A percentile compares a stretch with the other conserved stretches of the same genome.
phyloP scores from a whole-genome alignment of 2,797 vertebrate genomes.

The Acanthurus tractus region DNA sequence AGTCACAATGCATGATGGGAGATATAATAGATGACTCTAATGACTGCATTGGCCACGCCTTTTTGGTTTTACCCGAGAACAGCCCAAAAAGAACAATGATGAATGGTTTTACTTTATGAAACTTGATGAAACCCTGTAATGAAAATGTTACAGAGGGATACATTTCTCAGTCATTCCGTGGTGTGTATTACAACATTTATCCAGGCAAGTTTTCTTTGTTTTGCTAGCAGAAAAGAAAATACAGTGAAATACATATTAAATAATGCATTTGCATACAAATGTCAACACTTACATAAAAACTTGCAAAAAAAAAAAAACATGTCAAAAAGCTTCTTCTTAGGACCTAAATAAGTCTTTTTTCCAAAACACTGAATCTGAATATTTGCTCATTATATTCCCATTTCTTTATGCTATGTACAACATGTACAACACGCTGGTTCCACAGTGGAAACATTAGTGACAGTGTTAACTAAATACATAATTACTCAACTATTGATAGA shows the following conservation, averaged over 20 bases:
- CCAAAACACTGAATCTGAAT: too few relatives aligned
- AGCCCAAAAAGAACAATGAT: slow-evolving; percentile 51
- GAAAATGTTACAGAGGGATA: slow-evolving; percentile 22
- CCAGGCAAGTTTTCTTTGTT: slow-evolving; percentile 6
- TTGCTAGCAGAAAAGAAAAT: slow-evolving; percentile 22
- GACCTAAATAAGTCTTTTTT: too few relatives aligned
- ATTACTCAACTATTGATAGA: too few relatives aligned
- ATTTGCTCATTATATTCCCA: too few relatives aligned
- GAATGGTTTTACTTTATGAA: slow-evolving; percentile 62
- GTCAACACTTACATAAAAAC: too few relatives aligned
- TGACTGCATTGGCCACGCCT: slow-evolving; percentile 58
- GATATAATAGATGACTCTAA: slow-evolving; percentile 67
- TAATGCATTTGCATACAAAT: too few relatives aligned
- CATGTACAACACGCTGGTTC: too few relatives aligned
- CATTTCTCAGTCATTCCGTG: slow-evolving; percentile 11
- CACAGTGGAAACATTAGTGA: not conserved
- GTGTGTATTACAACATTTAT: slow-evolving; percentile 21
- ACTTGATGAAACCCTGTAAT: slow-evolving; percentile 52
- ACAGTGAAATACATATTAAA: not conserved
- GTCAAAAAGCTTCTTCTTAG: too few relatives aligned
- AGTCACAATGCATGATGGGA: slow-evolving; percentile 56
- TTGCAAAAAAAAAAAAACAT: too few relatives aligned
- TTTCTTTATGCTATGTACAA: too few relatives aligned
- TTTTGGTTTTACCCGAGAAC: slow-evolving; percentile 56
- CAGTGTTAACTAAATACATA: too few relatives aligned